Conservation (phyloP, 2,888 invertebrate genomes). For the Hecatera dysodea region DNA sequence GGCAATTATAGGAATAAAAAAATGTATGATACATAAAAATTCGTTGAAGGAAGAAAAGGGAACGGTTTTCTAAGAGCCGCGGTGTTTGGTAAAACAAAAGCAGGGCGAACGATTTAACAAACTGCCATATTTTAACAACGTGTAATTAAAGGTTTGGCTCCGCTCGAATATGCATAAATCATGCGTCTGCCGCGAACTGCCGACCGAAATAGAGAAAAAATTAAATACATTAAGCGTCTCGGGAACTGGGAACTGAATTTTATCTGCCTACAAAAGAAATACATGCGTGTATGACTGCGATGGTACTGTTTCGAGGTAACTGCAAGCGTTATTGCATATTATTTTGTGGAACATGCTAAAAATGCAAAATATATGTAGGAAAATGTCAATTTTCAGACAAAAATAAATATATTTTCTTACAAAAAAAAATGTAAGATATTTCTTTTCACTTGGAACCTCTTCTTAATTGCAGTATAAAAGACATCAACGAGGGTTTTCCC, state of each 20-base stretch:
- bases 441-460: neutral
- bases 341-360: neutral
- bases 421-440: neutral
- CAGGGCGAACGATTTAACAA: slow-evolving; percentile 88
- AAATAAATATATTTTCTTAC: neutral
- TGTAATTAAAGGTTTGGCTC: slow-evolving; percentile 91
- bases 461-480: slow-evolving; percentile 36
- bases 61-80: slow-evolving; percentile 81
- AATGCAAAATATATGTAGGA: neutral
- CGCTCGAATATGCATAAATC: slow-evolving; percentile 91
- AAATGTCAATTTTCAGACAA: too few relatives aligned
- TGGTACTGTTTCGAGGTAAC: slow-evolving; percentile 24
- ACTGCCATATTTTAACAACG: slow-evolving; percentile 91
- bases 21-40: slow-evolving; percentile 72
- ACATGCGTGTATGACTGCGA: slow-evolving; percentile 29
- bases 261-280: slow-evolving; percentile 61
- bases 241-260: slow-evolving; percentile 70
- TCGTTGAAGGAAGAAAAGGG: slow-evolving; percentile 78
- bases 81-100: slow-evolving; percentile 89
- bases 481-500: slow-evolving; percentile 46
- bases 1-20: slow-evolving; percentile 68
- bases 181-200: slow-evolving; percentile 89
- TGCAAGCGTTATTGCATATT: neutral
- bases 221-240: slow-evolving; percentile 88
- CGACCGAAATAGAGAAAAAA: slow-evolving; percentile 91